Base-by-base conservation (phyloP, 2,797 vertebrate genomes). In the Oreonectes daqikongensis region DNA sequence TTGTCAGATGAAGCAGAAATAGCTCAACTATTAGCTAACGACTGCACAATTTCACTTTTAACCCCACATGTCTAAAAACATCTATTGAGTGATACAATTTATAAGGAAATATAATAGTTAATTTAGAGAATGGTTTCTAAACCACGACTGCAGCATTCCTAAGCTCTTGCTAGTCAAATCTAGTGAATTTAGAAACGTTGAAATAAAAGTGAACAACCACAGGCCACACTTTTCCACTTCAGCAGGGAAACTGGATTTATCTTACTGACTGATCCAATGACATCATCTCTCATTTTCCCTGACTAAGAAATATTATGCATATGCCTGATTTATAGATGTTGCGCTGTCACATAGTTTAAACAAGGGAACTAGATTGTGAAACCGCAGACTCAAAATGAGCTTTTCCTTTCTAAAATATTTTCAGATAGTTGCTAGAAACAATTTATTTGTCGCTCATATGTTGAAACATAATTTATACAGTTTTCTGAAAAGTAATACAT, bases 191-290 rank as follows among this genome's bases (percentile, higher is more conserved):
- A 28, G 20, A 38, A 48, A 72, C 18, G 55, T 65, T 32, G 60
- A 71, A 67, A 80, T 71, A 38, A 35, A 74, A 60, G 44, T 38
- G 52, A 52, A 53, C 35, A 35, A 66, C 24, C 75, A 44, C 63
- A 72, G 57, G 66, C 59, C 55, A 32, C 40, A 59, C 64, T 75
- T 67, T 75, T 75, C 73, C 40, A 24, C 40, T 68, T 75, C 53
- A 48, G 52, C 35, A 44, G 50, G 35, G 17, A 48, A 44, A 73
- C 14, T 24, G 6, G 46, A 48, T 72, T 75, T 72, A 46, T 79
- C 57, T 72, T 72, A 60, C 38, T 55, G 32, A 74, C 52, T 69
- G 60, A 75, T 55, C 18, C 35, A 32, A 40, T 77, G 53, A 78
- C 75, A 75, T 82, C 59, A 74, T 69, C 20, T 53, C 30, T 69